phyloP scores from a whole-genome alignment of 1,140 invertebrate genomes.

The Aradophagus sp. region DNA sequence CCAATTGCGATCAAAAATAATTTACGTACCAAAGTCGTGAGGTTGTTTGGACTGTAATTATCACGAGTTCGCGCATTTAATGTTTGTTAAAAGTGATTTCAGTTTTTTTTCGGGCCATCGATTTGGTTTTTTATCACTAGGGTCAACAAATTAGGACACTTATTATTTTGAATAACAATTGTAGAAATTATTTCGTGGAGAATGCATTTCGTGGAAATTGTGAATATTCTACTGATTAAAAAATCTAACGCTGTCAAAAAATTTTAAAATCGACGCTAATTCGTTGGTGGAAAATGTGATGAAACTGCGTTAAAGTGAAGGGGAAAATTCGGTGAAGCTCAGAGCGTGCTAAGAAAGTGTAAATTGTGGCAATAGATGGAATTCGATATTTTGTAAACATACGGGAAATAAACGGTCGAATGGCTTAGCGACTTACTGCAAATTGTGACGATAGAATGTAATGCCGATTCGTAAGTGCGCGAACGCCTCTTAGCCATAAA shows the following conservation, averaged over 20 bases:
- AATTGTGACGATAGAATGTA: conserved; percentile 55
- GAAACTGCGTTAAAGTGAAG: background rate
- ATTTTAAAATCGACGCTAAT: no score
- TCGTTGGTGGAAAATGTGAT: background rate
- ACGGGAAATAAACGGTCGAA: conserved; percentile 17
- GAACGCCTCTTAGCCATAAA: conserved; percentile 68
- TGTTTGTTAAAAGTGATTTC: no score
- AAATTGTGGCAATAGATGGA: conserved; percentile 22
- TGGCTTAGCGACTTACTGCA: conserved; percentile 9
- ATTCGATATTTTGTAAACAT: conserved; percentile 46
- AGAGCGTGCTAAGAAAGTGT: conserved; percentile 7
- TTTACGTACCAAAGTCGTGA: conserved; percentile 16
- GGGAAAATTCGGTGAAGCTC: conserved; percentile 3
- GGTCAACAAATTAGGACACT: no score
- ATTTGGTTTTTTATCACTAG: no score
- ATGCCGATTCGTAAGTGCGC: conserved; percentile 66
- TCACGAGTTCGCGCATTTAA: no score
- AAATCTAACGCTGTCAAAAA: no score
- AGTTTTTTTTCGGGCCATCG: no score
- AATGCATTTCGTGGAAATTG: background rate
- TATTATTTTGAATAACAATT: no score
- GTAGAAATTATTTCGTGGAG: background rate
- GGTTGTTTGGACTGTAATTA: conserved; percentile 5
- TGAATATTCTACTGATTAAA: no score
- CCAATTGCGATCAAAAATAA: conserved; percentile 43